A percentile compares a stretch with the other conserved stretches of the same genome.
Evolutionary conservation across 1,140 invertebrate genomes (phyloP).

Genomic region (Araneus ventricosus): DNA sequence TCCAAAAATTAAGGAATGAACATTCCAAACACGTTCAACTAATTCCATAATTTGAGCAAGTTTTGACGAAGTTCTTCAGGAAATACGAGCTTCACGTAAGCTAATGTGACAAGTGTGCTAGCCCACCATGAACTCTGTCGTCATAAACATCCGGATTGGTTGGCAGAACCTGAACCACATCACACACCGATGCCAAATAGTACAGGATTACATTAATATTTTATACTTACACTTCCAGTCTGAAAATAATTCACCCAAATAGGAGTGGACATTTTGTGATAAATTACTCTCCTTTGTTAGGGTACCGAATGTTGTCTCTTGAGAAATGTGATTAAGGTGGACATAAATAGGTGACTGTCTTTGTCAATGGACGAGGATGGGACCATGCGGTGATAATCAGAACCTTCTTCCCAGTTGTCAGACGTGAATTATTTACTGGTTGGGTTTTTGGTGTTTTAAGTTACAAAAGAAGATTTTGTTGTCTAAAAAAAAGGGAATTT

Average conservation of each 20-base stretch:
- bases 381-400: neutral
- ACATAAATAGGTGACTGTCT: neutral
- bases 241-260: neutral
- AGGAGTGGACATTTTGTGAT: neutral
- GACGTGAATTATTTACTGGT: too few species aligned
- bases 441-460: too few species aligned
- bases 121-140: neutral
- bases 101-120: neutral
- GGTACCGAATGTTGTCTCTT: neutral
- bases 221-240: conserved; percentile 19
- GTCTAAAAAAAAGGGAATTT: too few species aligned
- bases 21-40: neutral
- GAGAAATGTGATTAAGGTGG: neutral
- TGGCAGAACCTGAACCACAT: neutral
- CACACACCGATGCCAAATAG: neutral
- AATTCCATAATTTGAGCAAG: neutral
- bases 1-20: neutral
- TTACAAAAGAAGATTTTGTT: too few species aligned
- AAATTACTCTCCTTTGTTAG: neutral
- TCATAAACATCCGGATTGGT: neutral
- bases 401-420: too few species aligned
- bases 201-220: conserved; percentile 27
- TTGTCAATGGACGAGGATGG: neutral
- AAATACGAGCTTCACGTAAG: neutral
- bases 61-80: neutral